Evolutionary conservation across 2,113 vertebrate genomes (phyloP), one percentile per base, ranked within the genome.

Genomic region (Misgurnus mizolepis): DNA sequence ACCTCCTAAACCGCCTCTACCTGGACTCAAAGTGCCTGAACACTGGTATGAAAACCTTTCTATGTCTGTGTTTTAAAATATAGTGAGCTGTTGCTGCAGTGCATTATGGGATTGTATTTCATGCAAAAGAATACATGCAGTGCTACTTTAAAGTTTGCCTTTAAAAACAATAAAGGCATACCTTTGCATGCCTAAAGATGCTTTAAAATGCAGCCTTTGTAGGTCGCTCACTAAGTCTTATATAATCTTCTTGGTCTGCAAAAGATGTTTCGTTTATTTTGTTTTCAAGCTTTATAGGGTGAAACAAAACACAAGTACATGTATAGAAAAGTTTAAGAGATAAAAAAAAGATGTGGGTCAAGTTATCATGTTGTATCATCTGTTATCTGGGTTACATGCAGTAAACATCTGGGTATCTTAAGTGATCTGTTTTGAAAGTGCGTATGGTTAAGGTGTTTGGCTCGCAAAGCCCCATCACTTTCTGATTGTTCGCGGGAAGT

Each of bases 1-100:
- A 40, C 96, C 96, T 39, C 95, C 95, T 17, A 98, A 98, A 40
- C 96, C 97, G 4, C 95, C 95, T 6, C 87, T 95, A 27, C 92
- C 94, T 75, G 94, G 95, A 85, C 94, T 95, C n/a, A 93, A 95
- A 67, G 93, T 95, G 70, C 91, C 94, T 18, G 95, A 96, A 79
- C 94, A 95, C 82, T 94, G 94, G 95, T 88, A 79, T 70, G 87
- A 66, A 14, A 62, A 5, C 7, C 27, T 34, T 22, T 4, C 8
- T 12, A 17, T 12, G 49, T 53, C 9, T 53, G 10, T 11, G 9
- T 53, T 53, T 2, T 4, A 53, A 53, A 53, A 53, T 12, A 2
- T 12, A 53, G 49, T 11, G 12, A 11, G 11, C 49, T 53, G 49
- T 11, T 53, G 49, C 2, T 11, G 49, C 53, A 55, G 53, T 55